Evolutionary conservation across 2,113 vertebrate genomes (phyloP).

Genomic region (Zapornia atra): DNA sequence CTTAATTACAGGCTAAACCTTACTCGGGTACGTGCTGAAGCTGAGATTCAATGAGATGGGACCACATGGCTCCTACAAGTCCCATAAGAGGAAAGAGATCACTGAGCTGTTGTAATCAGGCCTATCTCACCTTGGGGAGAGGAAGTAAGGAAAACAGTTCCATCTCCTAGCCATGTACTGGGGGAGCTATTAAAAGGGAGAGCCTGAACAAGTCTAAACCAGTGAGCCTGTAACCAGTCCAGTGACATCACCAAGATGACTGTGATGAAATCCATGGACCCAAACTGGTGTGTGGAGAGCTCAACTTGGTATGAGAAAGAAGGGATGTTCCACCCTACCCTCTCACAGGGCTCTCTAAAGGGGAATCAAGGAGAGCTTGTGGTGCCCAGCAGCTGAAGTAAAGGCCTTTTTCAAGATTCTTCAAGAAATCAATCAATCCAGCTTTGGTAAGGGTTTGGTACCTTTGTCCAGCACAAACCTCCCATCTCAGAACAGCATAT

Average conservation of each 20-base stretch:
- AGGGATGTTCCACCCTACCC: background rate
- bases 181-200: background rate
- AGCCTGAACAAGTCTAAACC: background rate
- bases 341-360: background rate
- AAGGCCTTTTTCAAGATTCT: background rate
- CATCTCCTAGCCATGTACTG: fast-evolving
- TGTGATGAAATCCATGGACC: background rate
- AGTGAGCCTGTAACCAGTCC: background rate
- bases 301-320: background rate
- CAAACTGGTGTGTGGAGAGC: background rate
- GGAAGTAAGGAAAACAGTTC: background rate
- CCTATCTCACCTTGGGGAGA: background rate
- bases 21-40: background rate
- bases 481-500: background rate
- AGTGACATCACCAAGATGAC: background rate
- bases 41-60: background rate
- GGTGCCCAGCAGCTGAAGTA: background rate
- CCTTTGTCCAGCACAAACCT: background rate
- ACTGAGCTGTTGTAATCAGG: background rate
- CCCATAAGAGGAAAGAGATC: background rate
- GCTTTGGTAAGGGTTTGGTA: background rate
- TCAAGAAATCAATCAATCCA: background rate
- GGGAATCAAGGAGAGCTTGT: background rate
- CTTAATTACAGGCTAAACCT: background rate
- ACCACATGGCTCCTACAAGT: background rate